These are phyloP conservation scores for Pseudanteris insignis DNA, from an alignment of 2,888 invertebrate species.

Conservation along the genomic window DNA sequence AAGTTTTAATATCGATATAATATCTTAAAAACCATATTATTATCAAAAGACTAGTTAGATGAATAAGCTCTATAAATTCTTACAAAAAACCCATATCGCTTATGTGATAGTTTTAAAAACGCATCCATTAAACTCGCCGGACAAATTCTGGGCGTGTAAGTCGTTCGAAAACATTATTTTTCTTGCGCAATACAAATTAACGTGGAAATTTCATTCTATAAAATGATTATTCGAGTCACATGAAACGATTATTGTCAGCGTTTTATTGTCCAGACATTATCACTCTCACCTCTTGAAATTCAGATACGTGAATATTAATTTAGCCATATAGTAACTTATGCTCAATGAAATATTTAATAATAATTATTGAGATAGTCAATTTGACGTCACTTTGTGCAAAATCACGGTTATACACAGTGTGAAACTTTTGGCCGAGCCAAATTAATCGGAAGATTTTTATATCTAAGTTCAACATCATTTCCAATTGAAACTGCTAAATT, in stretches of 20 bases:
- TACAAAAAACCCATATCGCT: constrained; percentile 27
- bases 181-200: constrained; percentile 31
- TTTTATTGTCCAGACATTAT: constrained; percentile 43
- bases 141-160: constrained; percentile 26
- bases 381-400: too few relatives aligned
- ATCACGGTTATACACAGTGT: too few relatives aligned
- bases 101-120: constrained; percentile 23
- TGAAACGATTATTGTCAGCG: constrained; percentile 39
- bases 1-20: too few relatives aligned
- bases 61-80: constrained; percentile 21
- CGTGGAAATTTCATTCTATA: constrained; percentile 28
- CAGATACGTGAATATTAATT: constrained; percentile 16
- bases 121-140: constrained; percentile 13
- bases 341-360: constrained; percentile 15
- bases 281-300: constrained; percentile 32
- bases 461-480: too few relatives aligned
- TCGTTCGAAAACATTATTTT: constrained; percentile 40
- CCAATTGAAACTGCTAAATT: too few relatives aligned
- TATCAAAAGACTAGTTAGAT: constrained; percentile 25
- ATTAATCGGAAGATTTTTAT: too few relatives aligned
- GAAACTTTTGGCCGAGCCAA: too few relatives aligned
- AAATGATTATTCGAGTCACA: constrained; percentile 28
- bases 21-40: constrained; percentile 26
- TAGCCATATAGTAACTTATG: constrained; percentile 11
- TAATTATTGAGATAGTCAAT: too few relatives aligned